Base-by-base conservation (phyloP, 2,113 vertebrate species). In the Tiliqua scincoides region DNA sequence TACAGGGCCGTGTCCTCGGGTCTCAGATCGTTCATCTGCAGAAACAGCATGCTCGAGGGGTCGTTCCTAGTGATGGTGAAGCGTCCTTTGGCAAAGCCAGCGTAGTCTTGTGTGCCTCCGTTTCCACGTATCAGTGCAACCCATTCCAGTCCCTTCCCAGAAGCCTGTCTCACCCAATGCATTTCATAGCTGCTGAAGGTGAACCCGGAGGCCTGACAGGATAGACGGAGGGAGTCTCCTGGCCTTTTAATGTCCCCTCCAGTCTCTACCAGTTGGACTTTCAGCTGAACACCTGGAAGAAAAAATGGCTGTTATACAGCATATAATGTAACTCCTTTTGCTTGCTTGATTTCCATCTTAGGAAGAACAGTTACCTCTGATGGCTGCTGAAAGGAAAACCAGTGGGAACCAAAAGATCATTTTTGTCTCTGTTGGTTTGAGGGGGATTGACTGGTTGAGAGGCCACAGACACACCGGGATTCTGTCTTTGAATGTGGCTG, bases 101-200 rank as follows among this genome's bases (percentile, higher is more conserved):
- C 17, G 72, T 74, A 74, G 32, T 74, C 6, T 27, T 70, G 23
- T 27, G 1, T 62, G 5, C 6, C 52, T 12, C 52, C 52, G 12
- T 54, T 12, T 8, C 21, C 27, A 18, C 3, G 27, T 17, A 65
- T 63, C 18, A 6, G 7, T 11, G 40, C 85, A 23, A 88, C 12
- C 52, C 52, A n/a, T n/a, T n/a, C n/a, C n/a, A n/a, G n/a, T n/a
- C n/a, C n/a, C n/a, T n/a, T n/a, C n/a, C n/a, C n/a, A 54, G 6
- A 83, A 88, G 88, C 78, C 90, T 95, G 93, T 92, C 94, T 91
- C 85, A 94, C 17, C 93, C 94, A 95, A 17, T 0, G 0, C 74
- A 91, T 84, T 0, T 1, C 0, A n/a, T 35, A 1, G 43, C 6
- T 12, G 52, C 52, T 12, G 12, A 54, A 54, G 52, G 6, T 54